Conservation (phyloP, 2,888 invertebrate species). For the Synanthedon formicaeformis region DNA sequence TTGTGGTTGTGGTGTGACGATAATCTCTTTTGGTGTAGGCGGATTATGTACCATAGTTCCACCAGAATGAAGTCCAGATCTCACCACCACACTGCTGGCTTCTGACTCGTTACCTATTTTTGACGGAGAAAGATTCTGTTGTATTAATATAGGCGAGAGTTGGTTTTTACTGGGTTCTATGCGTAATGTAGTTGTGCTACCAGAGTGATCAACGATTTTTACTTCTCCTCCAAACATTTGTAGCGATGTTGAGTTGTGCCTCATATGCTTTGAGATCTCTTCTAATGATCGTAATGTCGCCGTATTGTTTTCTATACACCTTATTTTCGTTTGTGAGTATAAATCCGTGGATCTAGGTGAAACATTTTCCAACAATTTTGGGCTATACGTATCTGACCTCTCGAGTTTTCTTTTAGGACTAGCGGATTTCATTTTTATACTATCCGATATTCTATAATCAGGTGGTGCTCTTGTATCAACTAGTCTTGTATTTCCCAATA, state of each 20-base stretch:
- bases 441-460: slow-evolving; percentile 57
- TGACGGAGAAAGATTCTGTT: slow-evolving; percentile 59
- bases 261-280: slow-evolving; percentile 70
- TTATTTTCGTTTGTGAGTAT: slow-evolving; percentile 61
- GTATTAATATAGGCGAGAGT: slow-evolving; percentile 68
- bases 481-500: slow-evolving; percentile 83
- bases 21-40: slow-evolving; percentile 60
- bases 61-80: slow-evolving; percentile 85
- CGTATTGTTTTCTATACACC: slow-evolving; percentile 58
- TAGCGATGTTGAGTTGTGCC: slow-evolving; percentile 63
- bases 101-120: slow-evolving; percentile 55
- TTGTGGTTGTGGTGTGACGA: slow-evolving; percentile 52
- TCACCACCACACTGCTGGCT: slow-evolving; percentile 79
- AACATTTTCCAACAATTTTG: slow-evolving; percentile 48
- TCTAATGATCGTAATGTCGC: slow-evolving; percentile 66
- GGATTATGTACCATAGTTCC: slow-evolving; percentile 80
- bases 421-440: slow-evolving; percentile 36
- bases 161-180: slow-evolving; percentile 75
- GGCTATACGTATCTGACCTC: slow-evolving; percentile 49
- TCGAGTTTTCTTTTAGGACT: slow-evolving; percentile 58
- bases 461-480: slow-evolving; percentile 72
- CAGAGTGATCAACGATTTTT: slow-evolving; percentile 77
- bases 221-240: slow-evolving; percentile 86
- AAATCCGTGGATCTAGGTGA: slow-evolving; percentile 51
- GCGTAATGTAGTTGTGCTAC: slow-evolving; percentile 76